Evolutionary conservation across 2,888 invertebrate species (phyloP).

Genomic region (Rhagophthalmus giganteus): DNA sequence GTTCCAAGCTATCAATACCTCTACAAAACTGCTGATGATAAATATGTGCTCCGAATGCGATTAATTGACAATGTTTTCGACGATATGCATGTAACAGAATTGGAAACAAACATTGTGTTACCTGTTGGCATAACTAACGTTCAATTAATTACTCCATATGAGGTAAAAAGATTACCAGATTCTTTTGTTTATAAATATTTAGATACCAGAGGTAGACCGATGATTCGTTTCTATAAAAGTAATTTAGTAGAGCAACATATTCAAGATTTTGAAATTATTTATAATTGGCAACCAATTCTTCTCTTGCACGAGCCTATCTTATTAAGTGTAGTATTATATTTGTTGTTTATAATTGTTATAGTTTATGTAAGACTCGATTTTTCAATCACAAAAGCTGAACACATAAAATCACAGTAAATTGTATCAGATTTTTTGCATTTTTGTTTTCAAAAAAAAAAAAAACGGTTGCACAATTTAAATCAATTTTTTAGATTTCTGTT

Average conservation of each 20-base stretch:
- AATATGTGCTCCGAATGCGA: constrained; percentile 85
- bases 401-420: constrained; percentile 7
- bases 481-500: too few species aligned
- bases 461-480: too few species aligned
- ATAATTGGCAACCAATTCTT: constrained; percentile 81
- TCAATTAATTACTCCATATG: constrained; percentile 79
- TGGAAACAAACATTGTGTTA: constrained; percentile 84
- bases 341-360: constrained; percentile 89
- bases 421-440: background rate
- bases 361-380: constrained; percentile 95
- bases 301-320: constrained; percentile 94
- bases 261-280: constrained; percentile 88
- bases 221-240: constrained; percentile 76
- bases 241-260: constrained; percentile 97
- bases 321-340: constrained; percentile 83
- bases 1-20: constrained; percentile 97
- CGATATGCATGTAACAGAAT: constrained; percentile 92
- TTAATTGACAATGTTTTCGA: constrained; percentile 96
- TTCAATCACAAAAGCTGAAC: constrained; percentile 64
- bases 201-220: constrained; percentile 91
- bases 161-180: constrained; percentile 73
- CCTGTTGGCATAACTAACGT: constrained; percentile 91
- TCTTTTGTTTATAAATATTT: constrained; percentile 88
- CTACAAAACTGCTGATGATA: constrained; percentile 69
- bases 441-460: too few species aligned